Conservation (phyloP, 2,888 invertebrate genomes). For the Frankliniella fusca region DNA sequence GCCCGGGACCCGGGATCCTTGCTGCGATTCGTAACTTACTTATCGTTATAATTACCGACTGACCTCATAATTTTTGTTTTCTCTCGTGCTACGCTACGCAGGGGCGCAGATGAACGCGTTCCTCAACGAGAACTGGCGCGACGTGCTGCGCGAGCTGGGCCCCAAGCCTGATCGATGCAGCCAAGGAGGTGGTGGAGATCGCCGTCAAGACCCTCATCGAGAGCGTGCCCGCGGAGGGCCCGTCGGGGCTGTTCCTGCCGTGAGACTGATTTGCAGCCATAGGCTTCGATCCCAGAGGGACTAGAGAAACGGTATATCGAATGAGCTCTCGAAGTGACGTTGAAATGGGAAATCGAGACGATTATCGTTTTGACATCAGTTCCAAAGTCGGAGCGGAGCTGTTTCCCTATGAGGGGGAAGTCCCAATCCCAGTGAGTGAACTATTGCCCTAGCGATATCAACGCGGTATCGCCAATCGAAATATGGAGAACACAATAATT, state of each 20-base stretch:
- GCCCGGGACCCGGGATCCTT: neutral
- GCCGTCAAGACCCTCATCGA: neutral
- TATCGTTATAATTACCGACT: neutral
- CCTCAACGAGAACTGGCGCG: constrained; percentile 9
- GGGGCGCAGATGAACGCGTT: neutral
- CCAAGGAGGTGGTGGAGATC: neutral
- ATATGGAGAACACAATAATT: no score
- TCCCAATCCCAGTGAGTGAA: no score
- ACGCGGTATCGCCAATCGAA: no score
- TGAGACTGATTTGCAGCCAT: no score
- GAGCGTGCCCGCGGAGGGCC: neutral
- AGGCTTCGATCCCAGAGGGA: no score
- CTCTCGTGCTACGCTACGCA: neutral
- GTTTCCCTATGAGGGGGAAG: no score
- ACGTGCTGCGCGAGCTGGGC: neutral
- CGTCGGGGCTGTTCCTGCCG: neutral
- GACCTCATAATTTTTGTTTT: neutral
- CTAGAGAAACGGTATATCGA: no score
- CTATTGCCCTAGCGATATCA: no score
- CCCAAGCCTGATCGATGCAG: constrained; percentile 1
- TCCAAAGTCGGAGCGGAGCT: no score
- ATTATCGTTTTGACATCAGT: no score
- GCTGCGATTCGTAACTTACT: neutral
- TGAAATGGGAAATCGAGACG: no score
- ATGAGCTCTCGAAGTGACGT: no score